Evolutionary conservation across 2,797 vertebrate genomes (phyloP).

Genomic region (Petrocephalus schoutedeni): DNA sequence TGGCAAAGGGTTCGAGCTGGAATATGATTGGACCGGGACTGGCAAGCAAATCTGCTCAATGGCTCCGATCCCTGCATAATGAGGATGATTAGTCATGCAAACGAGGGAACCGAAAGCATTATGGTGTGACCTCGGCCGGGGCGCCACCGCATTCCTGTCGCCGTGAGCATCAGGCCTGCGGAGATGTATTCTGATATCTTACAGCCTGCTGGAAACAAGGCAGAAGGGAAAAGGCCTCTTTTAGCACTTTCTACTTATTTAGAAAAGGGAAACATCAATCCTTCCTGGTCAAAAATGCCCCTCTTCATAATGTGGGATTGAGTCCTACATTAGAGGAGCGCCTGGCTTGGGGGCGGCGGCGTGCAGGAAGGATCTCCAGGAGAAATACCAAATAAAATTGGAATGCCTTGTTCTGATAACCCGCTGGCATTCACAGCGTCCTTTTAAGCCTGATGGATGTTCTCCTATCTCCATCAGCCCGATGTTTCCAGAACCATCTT

Average conservation of each 20-base stretch:
- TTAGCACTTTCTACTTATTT: not conserved
- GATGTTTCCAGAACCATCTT: slow-evolving; percentile 37
- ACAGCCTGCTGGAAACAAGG: not conserved
- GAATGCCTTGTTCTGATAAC: slow-evolving; percentile 34
- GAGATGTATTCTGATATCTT: not conserved
- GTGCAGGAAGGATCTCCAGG: not conserved
- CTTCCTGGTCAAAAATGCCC: not conserved
- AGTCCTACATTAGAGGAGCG: not conserved
- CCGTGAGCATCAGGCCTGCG: not conserved
- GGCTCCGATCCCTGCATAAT: not conserved
- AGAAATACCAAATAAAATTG: slow-evolving; percentile 29
- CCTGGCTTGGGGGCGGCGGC: not conserved
- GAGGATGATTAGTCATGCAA: not conserved
- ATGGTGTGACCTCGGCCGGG: not conserved
- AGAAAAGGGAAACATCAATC: not conserved
- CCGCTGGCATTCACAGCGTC: slow-evolving; percentile 33
- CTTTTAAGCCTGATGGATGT: slow-evolving; percentile 41
- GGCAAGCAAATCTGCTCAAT: not conserved
- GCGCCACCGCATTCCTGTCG: not conserved
- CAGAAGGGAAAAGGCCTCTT: not conserved
- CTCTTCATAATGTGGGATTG: not conserved
- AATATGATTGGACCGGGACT: not conserved
- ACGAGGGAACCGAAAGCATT: not conserved
- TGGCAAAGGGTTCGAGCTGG: not conserved
- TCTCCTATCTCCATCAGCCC: not conserved